These are phyloP conservation scores for Spizaetus ornatus DNA, from an alignment of 2,113 vertebrate genomes.

Conservation along the genomic window DNA sequence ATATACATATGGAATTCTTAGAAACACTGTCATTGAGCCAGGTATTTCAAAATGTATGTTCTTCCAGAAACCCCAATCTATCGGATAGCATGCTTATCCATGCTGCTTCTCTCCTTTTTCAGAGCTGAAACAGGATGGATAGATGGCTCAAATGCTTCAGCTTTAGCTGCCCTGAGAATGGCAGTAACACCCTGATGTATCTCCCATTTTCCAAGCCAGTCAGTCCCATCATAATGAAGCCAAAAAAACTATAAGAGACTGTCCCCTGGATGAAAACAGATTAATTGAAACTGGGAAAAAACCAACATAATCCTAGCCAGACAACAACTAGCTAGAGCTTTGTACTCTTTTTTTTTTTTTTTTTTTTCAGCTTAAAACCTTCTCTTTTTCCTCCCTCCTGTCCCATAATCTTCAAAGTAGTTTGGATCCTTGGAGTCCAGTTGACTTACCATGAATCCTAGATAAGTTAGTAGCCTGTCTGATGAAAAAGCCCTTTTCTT, in stretches of 20 bases:
- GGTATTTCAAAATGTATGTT: neutral
- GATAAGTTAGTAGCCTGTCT: neutral
- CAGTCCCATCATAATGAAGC: neutral
- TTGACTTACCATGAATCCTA: neutral
- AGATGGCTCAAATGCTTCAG: neutral
- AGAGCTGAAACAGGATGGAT: neutral
- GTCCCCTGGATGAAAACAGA: neutral
- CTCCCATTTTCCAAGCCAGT: neutral
- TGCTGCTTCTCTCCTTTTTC: neutral
- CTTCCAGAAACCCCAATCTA: neutral
- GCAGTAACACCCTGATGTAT: neutral
- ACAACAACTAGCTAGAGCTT: neutral
- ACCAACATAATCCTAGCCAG: neutral
- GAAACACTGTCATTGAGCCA: neutral
- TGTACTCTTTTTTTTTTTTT: neutral
- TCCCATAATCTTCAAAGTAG: neutral
- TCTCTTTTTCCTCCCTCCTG: neutral
- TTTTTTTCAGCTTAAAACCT: neutral
- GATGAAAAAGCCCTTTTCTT: neutral
- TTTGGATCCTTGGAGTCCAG: neutral
- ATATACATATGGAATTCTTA: conserved; percentile 10
- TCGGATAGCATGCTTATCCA: neutral
- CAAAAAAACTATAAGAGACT: neutral
- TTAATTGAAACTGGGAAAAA: neutral
- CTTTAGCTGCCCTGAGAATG: neutral